Base-by-base conservation (phyloP, 2,888 invertebrate species). In the Poecilus cupreus region DNA sequence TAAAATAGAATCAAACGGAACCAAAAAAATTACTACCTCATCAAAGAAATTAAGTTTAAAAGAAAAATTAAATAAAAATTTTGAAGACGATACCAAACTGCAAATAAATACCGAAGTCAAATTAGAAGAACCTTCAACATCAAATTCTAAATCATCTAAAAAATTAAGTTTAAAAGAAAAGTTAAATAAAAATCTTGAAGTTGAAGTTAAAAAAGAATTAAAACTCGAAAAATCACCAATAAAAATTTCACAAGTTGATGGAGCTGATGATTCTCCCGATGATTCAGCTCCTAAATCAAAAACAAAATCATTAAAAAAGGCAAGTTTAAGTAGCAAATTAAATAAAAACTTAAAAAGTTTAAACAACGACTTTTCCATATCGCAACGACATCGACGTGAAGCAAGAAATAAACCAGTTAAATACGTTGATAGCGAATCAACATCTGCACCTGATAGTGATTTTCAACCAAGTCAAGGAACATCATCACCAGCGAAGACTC, bases 251-350 rank as follows among this genome's bases (percentile, higher is more conserved):
- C 72, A 80, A 57, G 6, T 74, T 18, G 74, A 80, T 46, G 72
- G 72, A 16, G 60, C 72, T 60, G 83, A 4, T 76, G 84, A 80
- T 76, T 49, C 76, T 60, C 64, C n/a, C n/a, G n/a, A n/a, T n/a
- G n/a, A n/a, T n/a, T n/a, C 81, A 39, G 80, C 51, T 68, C 39
- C 60, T 84, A 86, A 83, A 87, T 81, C 83, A 0, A 87, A 83
- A 49, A 54, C 49, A 24, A 82, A 76, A 32, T 39, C 18, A 20
- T 13, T 72, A 1, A 26, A 43, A 49, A 77, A 74, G 74, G 39
- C 54, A 32, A 68, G 13, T 49, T n/a, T 74, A 74, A 46, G 26
- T 6, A 46, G n/a, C 11, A 70, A 70, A 18, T 18, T 70, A 18
- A 43, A 70, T 16, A 70, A 43, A 39, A 70, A 70, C 32, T 39